Evolutionary conservation across 2,113 vertebrate species (phyloP).

Genomic region (Dunckerocampus dactyliophorus): DNA sequence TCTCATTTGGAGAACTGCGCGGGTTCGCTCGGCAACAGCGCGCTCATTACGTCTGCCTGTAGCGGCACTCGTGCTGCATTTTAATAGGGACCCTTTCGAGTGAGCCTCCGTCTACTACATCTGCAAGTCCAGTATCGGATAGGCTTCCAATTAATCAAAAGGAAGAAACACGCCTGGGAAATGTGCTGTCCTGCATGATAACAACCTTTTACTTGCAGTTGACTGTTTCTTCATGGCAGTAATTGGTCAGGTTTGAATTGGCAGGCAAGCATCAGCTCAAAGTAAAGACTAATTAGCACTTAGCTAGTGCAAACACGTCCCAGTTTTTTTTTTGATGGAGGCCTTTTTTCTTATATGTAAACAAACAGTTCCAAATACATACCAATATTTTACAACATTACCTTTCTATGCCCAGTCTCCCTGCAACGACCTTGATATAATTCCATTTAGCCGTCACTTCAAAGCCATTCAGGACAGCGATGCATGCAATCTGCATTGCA

Average conservation of each 20-base stretch:
- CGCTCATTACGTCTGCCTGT: conserved; percentile 36
- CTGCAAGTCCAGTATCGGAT: conserved; percentile 1
- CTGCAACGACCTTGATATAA: conserved; percentile 45
- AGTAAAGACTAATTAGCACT: background rate
- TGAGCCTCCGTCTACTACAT: conserved; percentile 29
- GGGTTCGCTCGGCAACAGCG: conserved; percentile 34
- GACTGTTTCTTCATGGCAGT: background rate
- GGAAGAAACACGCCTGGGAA: conserved; percentile 21
- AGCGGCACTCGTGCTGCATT: conserved; percentile 46
- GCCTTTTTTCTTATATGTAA: background rate
- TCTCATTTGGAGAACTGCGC: conserved; percentile 25
- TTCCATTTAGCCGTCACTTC: conserved; percentile 53
- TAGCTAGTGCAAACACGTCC: background rate
- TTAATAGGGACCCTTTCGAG: conserved; percentile 44
- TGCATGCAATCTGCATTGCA: too few relatives aligned
- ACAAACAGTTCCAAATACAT: background rate
- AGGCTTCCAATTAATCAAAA: conserved; percentile 21
- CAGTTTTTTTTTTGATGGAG: background rate
- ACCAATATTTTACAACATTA: background rate
- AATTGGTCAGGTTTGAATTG: background rate
- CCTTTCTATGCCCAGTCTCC: background rate
- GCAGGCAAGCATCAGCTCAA: background rate
- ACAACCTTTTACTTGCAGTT: conserved; percentile 15
- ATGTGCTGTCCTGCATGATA: conserved; percentile 12
- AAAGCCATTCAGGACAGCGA: too few relatives aligned